Base-by-base conservation (phyloP, 1,140 invertebrate genomes). In the Drosophila gunungcola region DNA sequence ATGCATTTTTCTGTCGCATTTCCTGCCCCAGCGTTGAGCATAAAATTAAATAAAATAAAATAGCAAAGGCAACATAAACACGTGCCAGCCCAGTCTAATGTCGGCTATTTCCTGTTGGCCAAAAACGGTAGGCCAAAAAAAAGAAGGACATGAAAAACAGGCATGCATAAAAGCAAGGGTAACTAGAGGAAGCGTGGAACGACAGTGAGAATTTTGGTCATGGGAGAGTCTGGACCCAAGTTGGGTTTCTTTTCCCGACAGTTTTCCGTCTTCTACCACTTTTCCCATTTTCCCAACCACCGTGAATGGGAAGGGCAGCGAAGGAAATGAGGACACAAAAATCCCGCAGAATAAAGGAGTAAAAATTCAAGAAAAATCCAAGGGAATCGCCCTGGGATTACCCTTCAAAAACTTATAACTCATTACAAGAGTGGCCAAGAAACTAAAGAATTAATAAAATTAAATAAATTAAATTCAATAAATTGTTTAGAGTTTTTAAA, bases 51-150 rank as follows among this genome's bases (percentile, higher is more conserved):
- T 72, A 75, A 75, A 75, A 75, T 75, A 75, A 75, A 75, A 75
- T 72, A 75, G 72, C 72, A 75, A 75, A 64, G 55, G 55, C 73
- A 67, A 67, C 73, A 85, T 69, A 81, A 80, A 85, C 81, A 85
- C 81, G 81, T 84, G 81, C 77, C 77, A 73, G 79, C 75, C 53
- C 41, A 52, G 79, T 82, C 75, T 86, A 86, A 86, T 88, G 83
- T 76, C 85, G 79, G 83, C 83, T 84, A 86, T 83, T 88, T 86
- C 83, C 83, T 86, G 83, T 79, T 82, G 75, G 61, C 83, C 67
- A 58, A 75, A 81, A 82, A 79, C 82, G 45, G 63, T 74, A 73
- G 53, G 53, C 68, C 70, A 70, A 69, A 56, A 73, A 53, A 21
- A n/a, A 21, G 25, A 2, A 38, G 38, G 34, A 12, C n/a, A n/a